phyloP scores from a whole-genome alignment of 2,888 invertebrate species.

The Pheosia gnoma region DNA sequence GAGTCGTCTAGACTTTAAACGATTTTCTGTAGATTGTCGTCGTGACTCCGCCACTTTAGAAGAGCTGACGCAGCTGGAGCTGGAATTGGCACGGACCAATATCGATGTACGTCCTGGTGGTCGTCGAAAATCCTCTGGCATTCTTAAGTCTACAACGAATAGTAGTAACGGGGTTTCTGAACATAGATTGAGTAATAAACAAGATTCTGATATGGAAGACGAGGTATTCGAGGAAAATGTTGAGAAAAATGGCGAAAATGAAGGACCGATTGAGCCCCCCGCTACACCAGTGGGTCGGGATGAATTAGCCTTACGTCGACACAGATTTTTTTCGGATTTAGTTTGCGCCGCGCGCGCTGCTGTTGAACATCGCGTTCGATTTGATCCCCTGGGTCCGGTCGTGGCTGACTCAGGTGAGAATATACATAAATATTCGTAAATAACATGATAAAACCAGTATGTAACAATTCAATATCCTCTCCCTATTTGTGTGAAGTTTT shows the following conservation, averaged over 20 bases:
- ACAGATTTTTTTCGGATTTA: conserved; percentile 91
- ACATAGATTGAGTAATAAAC: conserved; percentile 48
- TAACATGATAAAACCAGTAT: neutral
- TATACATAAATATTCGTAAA: conserved; percentile 8
- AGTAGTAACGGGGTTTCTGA: conserved; percentile 63
- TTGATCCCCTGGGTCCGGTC: conserved; percentile 88
- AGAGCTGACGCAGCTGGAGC: conserved; percentile 68
- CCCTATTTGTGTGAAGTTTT: neutral
- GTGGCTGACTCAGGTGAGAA: conserved; percentile 85
- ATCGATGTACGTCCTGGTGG: conserved; percentile 64
- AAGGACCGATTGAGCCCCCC: conserved; percentile 86
- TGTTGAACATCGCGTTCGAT: conserved; percentile 89
- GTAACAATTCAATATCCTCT: too few species aligned
- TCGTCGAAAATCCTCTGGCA: conserved; percentile 76
- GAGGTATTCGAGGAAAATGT: conserved; percentile 85
- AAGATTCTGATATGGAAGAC: conserved; percentile 66
- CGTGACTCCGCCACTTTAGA: conserved; percentile 70
- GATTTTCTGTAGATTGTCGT: conserved; percentile 74
- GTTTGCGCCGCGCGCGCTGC: conserved; percentile 89
- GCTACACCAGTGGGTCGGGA: conserved; percentile 91
- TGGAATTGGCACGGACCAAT: conserved; percentile 72
- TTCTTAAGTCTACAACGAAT: conserved; percentile 73
- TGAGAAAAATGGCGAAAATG: conserved; percentile 62
- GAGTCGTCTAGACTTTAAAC: conserved; percentile 70
- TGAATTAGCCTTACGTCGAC: conserved; percentile 89